Conservation (phyloP, 2,888 invertebrate genomes). For the Sabellastarte sp. region DNA sequence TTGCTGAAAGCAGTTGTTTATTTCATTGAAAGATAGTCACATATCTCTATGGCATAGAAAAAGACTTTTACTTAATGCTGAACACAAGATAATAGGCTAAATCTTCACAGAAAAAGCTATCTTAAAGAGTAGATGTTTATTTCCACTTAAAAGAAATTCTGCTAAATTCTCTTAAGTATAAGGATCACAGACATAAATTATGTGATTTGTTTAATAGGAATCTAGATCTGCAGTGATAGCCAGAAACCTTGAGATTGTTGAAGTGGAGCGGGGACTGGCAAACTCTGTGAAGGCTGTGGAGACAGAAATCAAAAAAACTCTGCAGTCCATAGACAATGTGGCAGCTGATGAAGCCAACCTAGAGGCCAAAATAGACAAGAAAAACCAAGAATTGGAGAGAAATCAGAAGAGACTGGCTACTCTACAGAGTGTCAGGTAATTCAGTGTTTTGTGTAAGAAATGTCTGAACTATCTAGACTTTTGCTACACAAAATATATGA, state of each 20-base stretch:
- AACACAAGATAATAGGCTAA: no score
- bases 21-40: no score
- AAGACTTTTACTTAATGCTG: no score
- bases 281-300: conserved; percentile 72
- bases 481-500: no score
- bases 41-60: no score
- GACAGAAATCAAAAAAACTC: conserved; percentile 71
- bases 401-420: conserved; percentile 91
- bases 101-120: no score
- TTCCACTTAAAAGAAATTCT: no score
- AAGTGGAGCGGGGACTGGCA: conserved; percentile 77
- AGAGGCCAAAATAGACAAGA: conserved; percentile 88
- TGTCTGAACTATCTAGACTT: no score
- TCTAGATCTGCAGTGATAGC: conserved; percentile 78
- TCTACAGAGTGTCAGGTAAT: conserved; percentile 84
- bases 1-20: no score
- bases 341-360: conserved; percentile 84
- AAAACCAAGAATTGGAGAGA: conserved; percentile 83
- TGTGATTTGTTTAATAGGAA: conserved; percentile 62
- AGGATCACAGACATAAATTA: not conserved
- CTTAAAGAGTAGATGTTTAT: no score
- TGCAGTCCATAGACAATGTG: conserved; percentile 75
- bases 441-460: not conserved
- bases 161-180: no score
- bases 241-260: conserved; percentile 76